A percentile compares a stretch with the other conserved stretches of the same genome.
Conservation (phyloP, 1,140 invertebrate genomes). For the Aphaenogaster rudis region DNA sequence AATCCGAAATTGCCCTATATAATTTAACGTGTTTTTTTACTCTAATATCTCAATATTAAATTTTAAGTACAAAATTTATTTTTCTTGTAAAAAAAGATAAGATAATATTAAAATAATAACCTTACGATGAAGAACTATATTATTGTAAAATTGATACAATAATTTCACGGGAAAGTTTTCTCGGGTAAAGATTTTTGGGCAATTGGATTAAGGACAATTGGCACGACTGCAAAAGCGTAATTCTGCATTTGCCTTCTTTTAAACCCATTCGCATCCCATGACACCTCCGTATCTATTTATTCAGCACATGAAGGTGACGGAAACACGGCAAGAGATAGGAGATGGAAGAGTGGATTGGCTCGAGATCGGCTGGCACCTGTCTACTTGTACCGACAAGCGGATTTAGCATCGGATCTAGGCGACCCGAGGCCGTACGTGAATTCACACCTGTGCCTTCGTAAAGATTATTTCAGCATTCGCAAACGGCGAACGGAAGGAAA, state of each 20-base stretch:
- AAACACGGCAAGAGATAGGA: neutral
- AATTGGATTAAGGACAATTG: neutral
- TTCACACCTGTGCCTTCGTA: constrained; percentile 11
- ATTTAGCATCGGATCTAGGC: constrained; percentile 58
- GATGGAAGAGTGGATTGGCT: constrained; percentile 58
- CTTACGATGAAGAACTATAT: neutral
- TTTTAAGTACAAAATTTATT: neutral
- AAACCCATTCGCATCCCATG: neutral
- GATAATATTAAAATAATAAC: neutral
- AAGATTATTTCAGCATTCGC: constrained; percentile 26
- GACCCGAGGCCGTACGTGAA: neutral
- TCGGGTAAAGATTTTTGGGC: neutral
- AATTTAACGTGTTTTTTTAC: neutral
- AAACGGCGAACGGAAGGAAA: neutral
- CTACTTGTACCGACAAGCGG: constrained; percentile 50
- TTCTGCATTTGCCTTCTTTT: neutral
- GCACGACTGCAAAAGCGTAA: neutral
- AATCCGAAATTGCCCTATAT: neutral
- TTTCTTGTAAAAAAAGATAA: neutral
- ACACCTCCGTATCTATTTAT: constrained; percentile 27
- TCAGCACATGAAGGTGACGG: neutral
- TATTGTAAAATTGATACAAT: neutral
- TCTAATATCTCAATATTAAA: neutral
- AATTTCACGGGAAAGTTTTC: neutral
- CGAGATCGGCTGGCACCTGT: constrained; percentile 63